Base-by-base conservation (phyloP, 2,888 invertebrate genomes). In the Tachina grossa region DNA sequence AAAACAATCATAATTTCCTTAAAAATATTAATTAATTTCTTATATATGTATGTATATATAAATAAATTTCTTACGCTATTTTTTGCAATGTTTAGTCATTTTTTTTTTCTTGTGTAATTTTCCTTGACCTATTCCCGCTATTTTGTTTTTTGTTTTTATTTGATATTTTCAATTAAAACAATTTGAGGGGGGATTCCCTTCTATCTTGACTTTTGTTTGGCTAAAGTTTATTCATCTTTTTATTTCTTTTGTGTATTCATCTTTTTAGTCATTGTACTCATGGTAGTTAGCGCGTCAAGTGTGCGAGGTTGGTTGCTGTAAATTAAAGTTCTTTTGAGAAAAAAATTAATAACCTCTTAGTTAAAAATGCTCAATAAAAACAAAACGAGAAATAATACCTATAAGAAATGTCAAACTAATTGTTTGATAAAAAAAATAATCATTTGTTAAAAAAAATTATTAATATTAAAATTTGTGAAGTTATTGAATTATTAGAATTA, bases 191-290 rank as follows among this genome's bases (percentile, higher is more conserved):
- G 72, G 45, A 72, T 57, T 72, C 79, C 72, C 79, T 43, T 55
- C 47, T 11, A 41, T 49, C 66, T 66, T 57, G 65, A 80, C 66
- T 80, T 57, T 66, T 80, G 39, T 41, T 72, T 19, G 31, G 13
- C 49, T 80, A 72, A 63, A 80, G 79, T 72, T 72, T 80, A 65
- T 72, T 80, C 39, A 72, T 80, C 79, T 72, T 66, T 77, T 77
- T 9, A 11, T 57, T 57, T 65, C 9, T 13, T 31, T 31, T 31
- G 6, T 31, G 31, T 31, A 31, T 31, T 31, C 31, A 6, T 31
- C 31, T 31, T 47, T 65, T 8, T 19, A 51, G 16, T 53, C 19
- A 39, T 47, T 57, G 45, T 71, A 10, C 13, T 61, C 4, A n/a
- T 72, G 55, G 39, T 61, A 47, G 55, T 39, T 39, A 16, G 45